A percentile compares a stretch with the other conserved stretches of the same genome.
These are phyloP conservation scores for Paramisgurnus dabryanus DNA, from an alignment of 2,113 vertebrate species.

Conservation along the genomic window DNA sequence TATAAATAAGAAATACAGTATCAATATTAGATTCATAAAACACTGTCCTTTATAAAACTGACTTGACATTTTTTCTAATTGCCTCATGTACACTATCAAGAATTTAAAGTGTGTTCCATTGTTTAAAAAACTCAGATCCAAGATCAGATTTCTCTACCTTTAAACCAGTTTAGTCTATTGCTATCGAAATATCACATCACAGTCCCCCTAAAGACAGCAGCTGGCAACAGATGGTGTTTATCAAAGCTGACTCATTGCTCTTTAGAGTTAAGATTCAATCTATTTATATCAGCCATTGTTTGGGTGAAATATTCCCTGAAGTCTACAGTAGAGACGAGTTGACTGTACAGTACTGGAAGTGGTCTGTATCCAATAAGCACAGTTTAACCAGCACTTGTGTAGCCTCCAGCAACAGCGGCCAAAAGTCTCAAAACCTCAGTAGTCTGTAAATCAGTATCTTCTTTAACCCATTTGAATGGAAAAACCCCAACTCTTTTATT, in stretches of 20 bases:
- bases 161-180: not conserved
- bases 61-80: not conserved
- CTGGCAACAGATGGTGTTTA: conserved; percentile 25
- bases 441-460: conserved; percentile 24
- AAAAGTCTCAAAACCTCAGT: conserved; percentile 41
- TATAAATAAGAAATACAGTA: too few species aligned
- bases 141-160: not conserved
- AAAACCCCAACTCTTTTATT: conserved; percentile 32
- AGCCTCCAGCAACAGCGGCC: conserved; percentile 47
- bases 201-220: not conserved
- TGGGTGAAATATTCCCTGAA: not conserved
- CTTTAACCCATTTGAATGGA: conserved; percentile 31
- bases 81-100: not conserved
- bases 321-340: conserved; percentile 17
- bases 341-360: not conserved
- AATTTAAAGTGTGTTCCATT: not conserved
- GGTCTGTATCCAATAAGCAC: conserved; percentile 45
- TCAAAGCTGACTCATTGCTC: conserved; percentile 22
- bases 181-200: conserved; percentile 7
- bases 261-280: conserved; percentile 14
- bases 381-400: conserved; percentile 42
- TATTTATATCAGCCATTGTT: conserved; percentile 22
- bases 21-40: too few species aligned
- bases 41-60: too few species aligned
- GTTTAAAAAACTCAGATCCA: not conserved